phyloP scores from a whole-genome alignment of 2,113 vertebrate species.

The Scopus umbretta region DNA sequence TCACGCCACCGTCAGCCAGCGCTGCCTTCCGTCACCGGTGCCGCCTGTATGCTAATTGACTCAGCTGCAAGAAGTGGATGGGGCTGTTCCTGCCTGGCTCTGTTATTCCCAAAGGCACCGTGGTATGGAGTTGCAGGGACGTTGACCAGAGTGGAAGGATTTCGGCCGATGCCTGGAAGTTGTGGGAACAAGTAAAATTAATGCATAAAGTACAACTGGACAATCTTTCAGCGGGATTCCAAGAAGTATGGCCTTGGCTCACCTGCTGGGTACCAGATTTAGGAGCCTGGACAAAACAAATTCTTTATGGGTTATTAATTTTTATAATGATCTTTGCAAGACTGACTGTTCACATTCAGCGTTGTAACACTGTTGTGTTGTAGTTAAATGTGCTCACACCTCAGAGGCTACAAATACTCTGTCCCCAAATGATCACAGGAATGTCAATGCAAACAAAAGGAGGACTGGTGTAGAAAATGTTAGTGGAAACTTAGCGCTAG shows the following conservation, averaged over 20 bases:
- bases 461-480: not conserved
- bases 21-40: fast-evolving
- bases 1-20: fast-evolving
- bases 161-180: not conserved
- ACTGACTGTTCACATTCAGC: not conserved
- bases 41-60: fast-evolving
- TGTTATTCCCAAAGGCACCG: fast-evolving
- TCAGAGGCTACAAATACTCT: not conserved
- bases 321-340: not conserved
- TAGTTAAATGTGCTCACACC: not conserved
- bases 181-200: not conserved
- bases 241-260: not conserved
- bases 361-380: not conserved
- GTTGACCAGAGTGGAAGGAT: not conserved
- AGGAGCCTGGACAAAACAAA: not conserved
- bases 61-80: fast-evolving
- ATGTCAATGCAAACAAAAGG: not conserved
- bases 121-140: fast-evolving
- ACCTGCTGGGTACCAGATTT: not conserved
- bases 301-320: not conserved
- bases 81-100: not conserved
- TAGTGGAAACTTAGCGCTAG: not conserved
- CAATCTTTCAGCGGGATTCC: not conserved
- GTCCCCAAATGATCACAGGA: not conserved
- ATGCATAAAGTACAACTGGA: not conserved